These are phyloP conservation scores for Ellobium chinense DNA, from an alignment of 2,888 invertebrate genomes.

Conservation along the genomic window DNA sequence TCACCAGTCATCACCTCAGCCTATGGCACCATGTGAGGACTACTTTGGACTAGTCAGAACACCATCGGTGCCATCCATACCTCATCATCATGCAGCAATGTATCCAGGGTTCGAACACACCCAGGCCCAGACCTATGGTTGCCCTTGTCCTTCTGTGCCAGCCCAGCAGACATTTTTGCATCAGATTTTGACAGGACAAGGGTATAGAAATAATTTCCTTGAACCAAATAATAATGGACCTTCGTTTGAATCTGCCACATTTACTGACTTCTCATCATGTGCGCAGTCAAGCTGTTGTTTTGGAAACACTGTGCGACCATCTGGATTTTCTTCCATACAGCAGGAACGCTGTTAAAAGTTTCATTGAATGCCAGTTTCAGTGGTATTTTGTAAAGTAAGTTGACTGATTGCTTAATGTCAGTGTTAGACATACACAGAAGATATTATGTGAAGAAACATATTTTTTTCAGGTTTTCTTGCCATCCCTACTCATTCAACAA, in stretches of 20 bases:
- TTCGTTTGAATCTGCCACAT: background rate
- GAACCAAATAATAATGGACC: background rate
- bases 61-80: conserved; percentile 12
- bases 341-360: background rate
- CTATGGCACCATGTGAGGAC: conserved; percentile 10
- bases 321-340: conserved; percentile 42
- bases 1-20: conserved; percentile 7
- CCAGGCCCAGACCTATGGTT: background rate
- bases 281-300: conserved; percentile 37
- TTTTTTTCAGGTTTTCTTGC: too few relatives aligned
- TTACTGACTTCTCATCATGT: background rate
- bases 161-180: conserved; percentile 67
- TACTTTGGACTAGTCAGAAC: conserved; percentile 24
- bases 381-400: too few relatives aligned
- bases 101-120: conserved; percentile 13
- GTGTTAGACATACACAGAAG: too few relatives aligned
- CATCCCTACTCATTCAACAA: too few relatives aligned
- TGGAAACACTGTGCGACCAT: conserved; percentile 34
- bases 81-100: conserved; percentile 19
- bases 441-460: too few relatives aligned
- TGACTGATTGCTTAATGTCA: too few relatives aligned
- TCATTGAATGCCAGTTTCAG: too few relatives aligned
- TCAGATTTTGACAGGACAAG: conserved; percentile 70
- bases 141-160: conserved; percentile 55
- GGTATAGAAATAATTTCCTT: conserved; percentile 63